Percentiles rank a stretch among this genome's conserved stretches.
phyloP scores from a whole-genome alignment of 2,888 invertebrate species.

The Auanema freiburgensis region DNA sequence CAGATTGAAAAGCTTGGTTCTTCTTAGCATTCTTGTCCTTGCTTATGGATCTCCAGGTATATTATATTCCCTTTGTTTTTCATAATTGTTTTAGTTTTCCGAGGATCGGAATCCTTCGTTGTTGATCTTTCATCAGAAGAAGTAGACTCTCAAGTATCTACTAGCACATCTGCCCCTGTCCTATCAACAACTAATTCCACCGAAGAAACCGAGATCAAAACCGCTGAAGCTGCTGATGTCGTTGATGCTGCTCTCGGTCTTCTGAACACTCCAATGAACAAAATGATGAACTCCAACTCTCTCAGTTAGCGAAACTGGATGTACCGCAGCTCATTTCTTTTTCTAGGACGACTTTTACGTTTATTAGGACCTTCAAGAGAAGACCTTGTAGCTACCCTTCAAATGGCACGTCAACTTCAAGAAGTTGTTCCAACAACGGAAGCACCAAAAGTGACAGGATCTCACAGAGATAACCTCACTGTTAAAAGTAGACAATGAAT shows the following conservation, averaged over 20 bases:
- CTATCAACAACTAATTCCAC: no score
- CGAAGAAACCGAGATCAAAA: no score
- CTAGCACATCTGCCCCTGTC: no score
- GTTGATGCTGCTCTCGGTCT: conserved; percentile 16
- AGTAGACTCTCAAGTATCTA: no score
- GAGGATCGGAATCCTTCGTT: conserved; percentile 13
- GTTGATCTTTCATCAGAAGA: conserved; percentile 6
- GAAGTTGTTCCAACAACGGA: not conserved
- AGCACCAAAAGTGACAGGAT: no score
- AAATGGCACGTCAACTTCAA: conserved; percentile 13
- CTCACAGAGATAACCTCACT: not conserved
- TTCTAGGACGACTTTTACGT: conserved; percentile 14
- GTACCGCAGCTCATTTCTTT: no score
- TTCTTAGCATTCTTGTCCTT: no score
- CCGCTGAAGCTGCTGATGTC: conserved; percentile 9
- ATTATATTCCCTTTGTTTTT: not conserved
- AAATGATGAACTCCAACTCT: conserved; percentile 17
- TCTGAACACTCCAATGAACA: conserved; percentile 17
- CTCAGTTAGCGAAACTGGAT: conserved; percentile 9
- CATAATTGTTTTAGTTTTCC: conserved; percentile 3
- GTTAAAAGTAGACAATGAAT: not conserved
- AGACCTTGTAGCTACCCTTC: conserved; percentile 12
- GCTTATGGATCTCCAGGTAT: no score
- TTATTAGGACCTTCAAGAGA: conserved; percentile 16
- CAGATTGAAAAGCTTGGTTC: no score